Evolutionary conservation across 1,140 invertebrate genomes (phyloP), one percentile per base, ranked within the genome.

Genomic region (Scaptomyza hsui): DNA sequence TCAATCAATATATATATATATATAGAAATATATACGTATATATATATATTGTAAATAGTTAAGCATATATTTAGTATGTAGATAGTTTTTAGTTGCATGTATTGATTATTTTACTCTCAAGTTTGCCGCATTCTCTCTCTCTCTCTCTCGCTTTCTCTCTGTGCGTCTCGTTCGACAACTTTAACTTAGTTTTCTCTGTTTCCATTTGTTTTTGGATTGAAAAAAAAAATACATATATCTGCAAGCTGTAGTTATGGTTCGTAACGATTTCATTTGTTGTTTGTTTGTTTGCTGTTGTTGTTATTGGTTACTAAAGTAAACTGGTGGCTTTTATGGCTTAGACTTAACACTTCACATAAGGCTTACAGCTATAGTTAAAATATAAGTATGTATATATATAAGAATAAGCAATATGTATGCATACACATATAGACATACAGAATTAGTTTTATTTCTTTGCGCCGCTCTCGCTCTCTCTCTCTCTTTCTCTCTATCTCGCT

Each of bases 301-400:
- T 52, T 64, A 45, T 61, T 62, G 57, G 63, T 63, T 70, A 65
- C 62, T 77, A 77, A 77, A 76, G 61, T 82, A 81, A 81, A 80
- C 74, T 82, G 78, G 78, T 82, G 74, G 79, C 74, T 78, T 82
- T 78, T 72, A 76, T 82, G 78, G 74, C 59, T 82, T 82, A 73
- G 57, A 76, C 67, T 78, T 78, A 80, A 74, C 63, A 75, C 65
- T 67, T 71, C 75, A 75, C 67, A 70, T 79, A 48, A 67, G 57
- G 56, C 67, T 74, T 69, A 74, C 21, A 35, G n/a, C 56, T 72
- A 72, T 9, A 16, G 24, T 51, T 63, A 48, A 45, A 47, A 48
- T 41, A 6, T 26, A 26, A 6, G 24, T 26, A 0, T 29, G 7
- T 29, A 29, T 60, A 61, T 37, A 42, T 41, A 35, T 56, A 56